Percentiles rank a stretch among this genome's conserved stretches.
Conservation (phyloP, 1,140 invertebrate species). For the Drosophila athabasca region DNA sequence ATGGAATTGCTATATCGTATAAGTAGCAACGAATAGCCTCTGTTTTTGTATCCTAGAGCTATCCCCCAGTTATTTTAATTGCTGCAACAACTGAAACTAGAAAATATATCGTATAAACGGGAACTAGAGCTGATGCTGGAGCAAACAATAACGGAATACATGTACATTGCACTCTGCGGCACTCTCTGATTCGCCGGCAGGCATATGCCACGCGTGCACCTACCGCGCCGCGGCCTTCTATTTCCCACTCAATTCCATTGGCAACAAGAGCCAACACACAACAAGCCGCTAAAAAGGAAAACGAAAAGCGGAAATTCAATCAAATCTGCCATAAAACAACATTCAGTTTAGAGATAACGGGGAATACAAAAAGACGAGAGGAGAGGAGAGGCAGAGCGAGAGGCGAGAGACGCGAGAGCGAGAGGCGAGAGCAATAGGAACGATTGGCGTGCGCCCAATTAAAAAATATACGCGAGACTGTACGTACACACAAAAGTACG, state of each 20-base stretch:
- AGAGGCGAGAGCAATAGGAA: constrained; percentile 8
- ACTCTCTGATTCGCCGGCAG: too few relatives aligned
- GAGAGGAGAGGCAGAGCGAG: constrained; percentile 1
- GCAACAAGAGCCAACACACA: background rate
- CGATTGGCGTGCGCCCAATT: constrained; percentile 60
- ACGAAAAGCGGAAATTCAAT: constrained; percentile 32
- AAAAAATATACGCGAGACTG: constrained; percentile 71
- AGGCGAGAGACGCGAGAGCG: constrained; percentile 14
- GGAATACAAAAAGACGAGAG: background rate
- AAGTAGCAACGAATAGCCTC: too few relatives aligned
- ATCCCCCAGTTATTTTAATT: too few relatives aligned
- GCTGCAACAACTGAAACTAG: too few relatives aligned
- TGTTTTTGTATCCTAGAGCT: too few relatives aligned
- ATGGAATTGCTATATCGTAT: too few relatives aligned
- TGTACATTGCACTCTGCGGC: too few relatives aligned
- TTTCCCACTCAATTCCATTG: too few relatives aligned
- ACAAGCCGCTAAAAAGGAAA: constrained; percentile 1
- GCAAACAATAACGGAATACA: too few relatives aligned
- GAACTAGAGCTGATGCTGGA: background rate
- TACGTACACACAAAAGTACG: constrained; percentile 45
- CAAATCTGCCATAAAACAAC: constrained; percentile 24
- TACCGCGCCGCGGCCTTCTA: too few relatives aligned
- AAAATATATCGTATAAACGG: too few relatives aligned
- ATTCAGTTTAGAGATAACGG: constrained; percentile 25
- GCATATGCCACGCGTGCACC: too few relatives aligned